Evolutionary conservation across 1,140 invertebrate species (phyloP).

Genomic region (Drosophila carrolli): DNA sequence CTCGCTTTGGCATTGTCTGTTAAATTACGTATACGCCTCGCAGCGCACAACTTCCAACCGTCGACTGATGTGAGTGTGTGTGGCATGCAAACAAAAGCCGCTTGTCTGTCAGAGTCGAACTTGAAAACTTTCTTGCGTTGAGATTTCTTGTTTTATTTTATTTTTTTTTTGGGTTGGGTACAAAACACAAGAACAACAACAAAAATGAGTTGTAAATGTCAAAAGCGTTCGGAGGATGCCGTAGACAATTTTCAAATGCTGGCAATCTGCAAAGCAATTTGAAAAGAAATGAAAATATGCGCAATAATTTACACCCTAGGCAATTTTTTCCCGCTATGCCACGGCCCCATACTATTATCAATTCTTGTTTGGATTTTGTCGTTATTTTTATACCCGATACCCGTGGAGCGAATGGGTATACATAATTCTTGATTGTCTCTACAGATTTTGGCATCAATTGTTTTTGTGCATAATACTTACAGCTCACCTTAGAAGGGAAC

Average conservation of each 20-base stretch:
- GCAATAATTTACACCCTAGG: constrained; percentile 82
- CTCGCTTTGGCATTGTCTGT: constrained; percentile 68
- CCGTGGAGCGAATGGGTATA: constrained; percentile 1
- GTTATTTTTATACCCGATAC: constrained; percentile 15
- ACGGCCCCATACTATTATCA: constrained; percentile 6
- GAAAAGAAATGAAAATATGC: constrained; percentile 79
- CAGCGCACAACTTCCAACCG: constrained; percentile 55
- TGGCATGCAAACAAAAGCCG: constrained; percentile 76
- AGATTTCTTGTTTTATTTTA: constrained; percentile 53
- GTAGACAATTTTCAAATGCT: constrained; percentile 77
- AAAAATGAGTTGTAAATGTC: constrained; percentile 81
- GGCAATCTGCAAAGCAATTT: constrained; percentile 80
- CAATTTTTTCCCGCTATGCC: constrained; percentile 47
- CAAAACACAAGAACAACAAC: constrained; percentile 27
- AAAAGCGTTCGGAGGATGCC: constrained; percentile 71
- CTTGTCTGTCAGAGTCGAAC: constrained; percentile 78
- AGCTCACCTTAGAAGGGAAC: too few species aligned
- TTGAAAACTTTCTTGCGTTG: constrained; percentile 72
- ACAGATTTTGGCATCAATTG: background rate
- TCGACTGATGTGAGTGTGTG: constrained; percentile 36
- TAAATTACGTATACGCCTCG: constrained; percentile 80
- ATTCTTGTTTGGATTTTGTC: constrained; percentile 28
- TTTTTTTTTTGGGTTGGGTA: constrained; percentile 1
- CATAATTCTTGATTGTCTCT: background rate
- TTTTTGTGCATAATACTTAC: background rate